Percentiles rank a stretch among this genome's conserved stretches.
These are phyloP conservation scores for Drosophila elegans DNA, from an alignment of 1,140 invertebrate genomes.

Conservation along the genomic window DNA sequence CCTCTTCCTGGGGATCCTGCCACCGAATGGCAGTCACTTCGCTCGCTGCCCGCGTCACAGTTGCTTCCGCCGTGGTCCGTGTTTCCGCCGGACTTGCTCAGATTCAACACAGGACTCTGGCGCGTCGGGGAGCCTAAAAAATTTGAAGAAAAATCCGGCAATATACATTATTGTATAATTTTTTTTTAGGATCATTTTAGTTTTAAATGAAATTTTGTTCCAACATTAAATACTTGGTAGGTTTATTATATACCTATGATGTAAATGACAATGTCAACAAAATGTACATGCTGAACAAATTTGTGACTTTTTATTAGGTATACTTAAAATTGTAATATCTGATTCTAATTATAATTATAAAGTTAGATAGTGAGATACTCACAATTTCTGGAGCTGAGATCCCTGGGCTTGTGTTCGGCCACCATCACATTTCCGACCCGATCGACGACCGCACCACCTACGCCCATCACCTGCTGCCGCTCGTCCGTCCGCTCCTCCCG, in stretches of 20 bases:
- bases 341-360: no score
- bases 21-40: constrained; percentile 86
- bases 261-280: no score
- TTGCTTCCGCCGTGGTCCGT: constrained; percentile 86
- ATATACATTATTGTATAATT: not conserved
- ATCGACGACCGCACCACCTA: constrained; percentile 82
- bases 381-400: constrained; percentile 94
- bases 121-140: constrained; percentile 92
- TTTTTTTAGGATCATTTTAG: not conserved
- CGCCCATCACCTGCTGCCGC: constrained; percentile 86
- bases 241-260: no score
- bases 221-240: no score
- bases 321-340: no score
- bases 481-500: constrained; percentile 92
- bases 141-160: not conserved
- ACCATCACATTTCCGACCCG: constrained; percentile 85
- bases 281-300: no score
- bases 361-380: no score
- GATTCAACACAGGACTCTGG: constrained; percentile 95
- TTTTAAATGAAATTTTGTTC: no score
- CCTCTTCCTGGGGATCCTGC: constrained; percentile 85
- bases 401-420: constrained; percentile 90
- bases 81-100: constrained; percentile 92
- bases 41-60: constrained; percentile 86
- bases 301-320: no score